Evolutionary conservation across 2,888 invertebrate genomes (phyloP).

Genomic region (Macrophya alboannulata): DNA sequence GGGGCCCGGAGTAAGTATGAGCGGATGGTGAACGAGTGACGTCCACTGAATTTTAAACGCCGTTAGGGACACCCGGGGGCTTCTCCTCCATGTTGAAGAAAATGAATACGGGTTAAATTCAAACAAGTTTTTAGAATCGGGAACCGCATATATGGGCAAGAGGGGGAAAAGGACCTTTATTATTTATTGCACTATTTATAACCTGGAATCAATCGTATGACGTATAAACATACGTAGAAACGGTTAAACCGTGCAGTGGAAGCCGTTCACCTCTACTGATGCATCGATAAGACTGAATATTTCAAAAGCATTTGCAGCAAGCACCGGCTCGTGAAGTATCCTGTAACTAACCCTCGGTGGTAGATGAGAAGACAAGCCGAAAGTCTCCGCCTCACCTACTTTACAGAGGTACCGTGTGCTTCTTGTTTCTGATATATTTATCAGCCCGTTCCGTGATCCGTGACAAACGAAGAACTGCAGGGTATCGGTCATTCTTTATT

Average conservation of each 20-base stretch:
- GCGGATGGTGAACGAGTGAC: slow-evolving; percentile 27
- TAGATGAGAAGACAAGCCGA: not conserved
- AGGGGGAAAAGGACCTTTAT: not conserved
- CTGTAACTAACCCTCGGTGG: slow-evolving; percentile 8
- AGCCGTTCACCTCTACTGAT: slow-evolving; percentile 47
- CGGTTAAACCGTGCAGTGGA: not conserved
- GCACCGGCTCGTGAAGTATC: not conserved
- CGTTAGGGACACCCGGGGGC: slow-evolving; percentile 34
- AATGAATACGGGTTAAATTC: slow-evolving; percentile 18
- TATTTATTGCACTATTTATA: not conserved
- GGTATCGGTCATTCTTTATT: not conserved
- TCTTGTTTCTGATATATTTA: not conserved
- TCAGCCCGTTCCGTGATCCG: slow-evolving; percentile 29
- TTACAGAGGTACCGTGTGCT: not conserved
- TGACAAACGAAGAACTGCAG: slow-evolving; percentile 28
- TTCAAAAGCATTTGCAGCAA: slow-evolving; percentile 38
- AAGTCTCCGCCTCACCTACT: not conserved
- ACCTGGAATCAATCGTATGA: slow-evolving; percentile 24
- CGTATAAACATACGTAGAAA: not conserved
- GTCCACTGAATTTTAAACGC: slow-evolving; percentile 32
- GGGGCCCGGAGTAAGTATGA: not conserved
- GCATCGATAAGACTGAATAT: slow-evolving; percentile 54
- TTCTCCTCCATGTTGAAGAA: not conserved
- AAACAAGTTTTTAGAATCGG: not conserved
- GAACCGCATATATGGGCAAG: not conserved